These are phyloP conservation scores for Candidula unifasciata DNA, from an alignment of 2,888 invertebrate genomes.

Conservation along the genomic window DNA sequence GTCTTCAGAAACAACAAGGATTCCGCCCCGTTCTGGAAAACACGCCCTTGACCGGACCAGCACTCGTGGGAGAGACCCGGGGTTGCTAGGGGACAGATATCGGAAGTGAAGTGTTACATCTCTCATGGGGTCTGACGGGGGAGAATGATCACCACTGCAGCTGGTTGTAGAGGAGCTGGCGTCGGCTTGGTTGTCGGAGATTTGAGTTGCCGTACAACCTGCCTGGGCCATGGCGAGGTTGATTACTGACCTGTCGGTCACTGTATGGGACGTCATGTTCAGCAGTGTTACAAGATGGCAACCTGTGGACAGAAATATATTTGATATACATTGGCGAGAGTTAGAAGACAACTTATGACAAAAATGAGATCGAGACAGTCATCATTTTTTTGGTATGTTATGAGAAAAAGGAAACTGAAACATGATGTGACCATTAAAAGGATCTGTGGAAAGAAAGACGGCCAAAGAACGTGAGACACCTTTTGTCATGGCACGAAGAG, in stretches of 20 bases:
- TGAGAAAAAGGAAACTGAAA: too few species aligned
- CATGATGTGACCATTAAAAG: too few species aligned
- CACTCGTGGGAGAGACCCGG: neutral
- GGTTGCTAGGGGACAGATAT: neutral
- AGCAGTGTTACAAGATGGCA: neutral
- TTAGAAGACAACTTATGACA: too few species aligned
- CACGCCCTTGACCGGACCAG: constrained; percentile 5
- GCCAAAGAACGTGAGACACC: too few species aligned
- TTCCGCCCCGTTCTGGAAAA: neutral
- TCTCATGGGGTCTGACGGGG: neutral
- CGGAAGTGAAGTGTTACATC: constrained; percentile 12
- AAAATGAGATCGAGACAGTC: too few species aligned
- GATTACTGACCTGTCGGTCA: neutral
- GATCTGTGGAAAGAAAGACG: too few species aligned
- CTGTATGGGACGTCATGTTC: neutral
- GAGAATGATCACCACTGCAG: neutral
- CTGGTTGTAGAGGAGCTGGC: neutral
- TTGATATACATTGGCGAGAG: too few species aligned
- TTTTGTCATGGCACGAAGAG: too few species aligned
- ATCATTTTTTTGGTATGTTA: too few species aligned
- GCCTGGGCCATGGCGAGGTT: neutral
- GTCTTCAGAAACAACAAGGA: constrained; percentile 20
- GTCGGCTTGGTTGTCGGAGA: neutral
- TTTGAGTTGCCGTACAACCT: neutral
- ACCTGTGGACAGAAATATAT: neutral